Conservation (phyloP, 1,140 invertebrate genomes). For the Penaeus chinensis region DNA sequence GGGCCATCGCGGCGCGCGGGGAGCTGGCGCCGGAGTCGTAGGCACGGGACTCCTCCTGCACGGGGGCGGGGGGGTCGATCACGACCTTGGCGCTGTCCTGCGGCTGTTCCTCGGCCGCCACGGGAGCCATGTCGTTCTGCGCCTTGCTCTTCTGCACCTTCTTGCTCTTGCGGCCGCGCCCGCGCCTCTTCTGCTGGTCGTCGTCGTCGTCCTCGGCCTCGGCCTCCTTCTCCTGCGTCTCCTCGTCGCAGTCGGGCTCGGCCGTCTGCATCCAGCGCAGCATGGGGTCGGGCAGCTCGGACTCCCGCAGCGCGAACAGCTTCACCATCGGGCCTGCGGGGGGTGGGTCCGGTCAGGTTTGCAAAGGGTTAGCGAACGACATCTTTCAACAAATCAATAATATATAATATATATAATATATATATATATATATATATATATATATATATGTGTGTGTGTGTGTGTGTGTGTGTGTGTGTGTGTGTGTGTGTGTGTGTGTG, state of each 20-base stretch:
- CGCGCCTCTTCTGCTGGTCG: slow-evolving; percentile 4
- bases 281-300: slow-evolving; percentile 58
- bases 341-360: background rate
- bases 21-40: background rate
- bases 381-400: too few species aligned
- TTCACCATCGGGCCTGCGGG: slow-evolving; percentile 54
- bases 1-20: background rate
- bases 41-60: slow-evolving; percentile 42
- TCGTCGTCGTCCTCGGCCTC: slow-evolving; percentile 18
- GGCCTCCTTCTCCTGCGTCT: background rate
- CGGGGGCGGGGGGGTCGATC: slow-evolving; percentile 30
- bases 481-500: too few species aligned
- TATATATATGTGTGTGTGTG: too few species aligned
- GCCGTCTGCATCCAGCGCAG: slow-evolving; percentile 53
- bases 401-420: too few species aligned
- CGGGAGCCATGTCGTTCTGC: slow-evolving; percentile 49
- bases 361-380: background rate
- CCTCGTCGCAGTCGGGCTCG: slow-evolving; percentile 57
- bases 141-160: slow-evolving; percentile 43
- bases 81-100: background rate
- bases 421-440: too few species aligned
- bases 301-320: slow-evolving; percentile 45
- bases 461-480: too few species aligned
- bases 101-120: background rate
- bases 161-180: background rate